Base-by-base conservation (phyloP, 2,888 invertebrate species). In the Ormia ochracea region DNA sequence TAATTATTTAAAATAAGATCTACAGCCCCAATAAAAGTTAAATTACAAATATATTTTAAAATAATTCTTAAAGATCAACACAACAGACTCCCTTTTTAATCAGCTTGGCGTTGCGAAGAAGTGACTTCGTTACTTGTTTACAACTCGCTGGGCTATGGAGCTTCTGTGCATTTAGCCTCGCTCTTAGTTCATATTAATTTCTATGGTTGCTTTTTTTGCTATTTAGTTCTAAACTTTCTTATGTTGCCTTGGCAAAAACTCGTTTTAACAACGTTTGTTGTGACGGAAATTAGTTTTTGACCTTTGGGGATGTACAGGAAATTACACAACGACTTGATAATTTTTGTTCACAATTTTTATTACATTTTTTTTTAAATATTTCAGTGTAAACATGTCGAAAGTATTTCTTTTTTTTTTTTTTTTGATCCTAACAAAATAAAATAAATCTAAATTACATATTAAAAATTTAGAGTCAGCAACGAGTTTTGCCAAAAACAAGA, bases 261-360 rank as follows among this genome's bases (percentile, higher is more conserved):
- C 36, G n/a, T 59, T 63, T 66, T 54, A 75, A 50, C 48, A 76
- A 58, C 68, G 41, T 80, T 80, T 76, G 72, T 58, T 68, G 54
- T 80, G 76, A 63, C 76, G 80, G 80, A 76, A 80, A 80, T 80
- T 80, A 73, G 72, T 80, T 80, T 72, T 61, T 80, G 80, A 80
- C 76, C 80, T 76, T 73, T 80, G 73, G 76, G 72, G 61, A 80
- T 80, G 80, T 76, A 58, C 72, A 80, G 80, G 80, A 80, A 72
- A 80, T 80, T 80, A 63, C 63, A 80, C 76, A 72, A 73, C 72
- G 68, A 80, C 61, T 80, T 73, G 38, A 72, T 76, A 72, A 80
- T 72, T 80, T 72, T 72, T 56, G 52, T 56, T 63, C 56, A 56
- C n/a, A 58, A 56, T 26, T 65, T 76, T 56, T 56, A 48, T 38